These are phyloP conservation scores for Xenopus petersii DNA, from an alignment of 2,797 vertebrate genomes.

Conservation along the genomic window DNA sequence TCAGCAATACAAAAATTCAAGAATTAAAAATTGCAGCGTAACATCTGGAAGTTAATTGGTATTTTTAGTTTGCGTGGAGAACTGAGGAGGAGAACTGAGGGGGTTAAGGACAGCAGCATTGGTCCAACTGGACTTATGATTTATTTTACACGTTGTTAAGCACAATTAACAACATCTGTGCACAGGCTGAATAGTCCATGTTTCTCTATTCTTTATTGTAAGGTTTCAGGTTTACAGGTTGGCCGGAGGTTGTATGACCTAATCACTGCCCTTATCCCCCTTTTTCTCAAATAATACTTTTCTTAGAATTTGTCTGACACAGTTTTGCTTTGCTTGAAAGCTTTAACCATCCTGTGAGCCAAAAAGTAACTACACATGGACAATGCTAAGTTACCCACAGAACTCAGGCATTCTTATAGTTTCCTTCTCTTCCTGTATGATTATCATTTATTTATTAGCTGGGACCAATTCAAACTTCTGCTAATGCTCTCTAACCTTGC, in stretches of 20 bases:
- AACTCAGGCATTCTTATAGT: too few species aligned
- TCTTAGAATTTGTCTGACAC: not conserved
- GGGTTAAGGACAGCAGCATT: not conserved
- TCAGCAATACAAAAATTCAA: too few species aligned
- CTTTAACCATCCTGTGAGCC: not conserved
- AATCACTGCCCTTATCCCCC: not conserved
- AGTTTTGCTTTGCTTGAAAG: too few species aligned
- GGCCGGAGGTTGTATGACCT: slow-evolving; percentile 7
- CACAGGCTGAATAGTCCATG: not conserved
- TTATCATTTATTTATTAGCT: too few species aligned
- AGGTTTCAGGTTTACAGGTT: slow-evolving; percentile 7
- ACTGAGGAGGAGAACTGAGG: not conserved
- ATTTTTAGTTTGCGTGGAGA: not conserved
- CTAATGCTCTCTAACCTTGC: not conserved
- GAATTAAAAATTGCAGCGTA: not conserved
- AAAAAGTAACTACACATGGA: not conserved
- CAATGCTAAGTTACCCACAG: not conserved
- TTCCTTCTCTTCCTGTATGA: too few species aligned
- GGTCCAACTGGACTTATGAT: not conserved
- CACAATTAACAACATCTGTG: slow-evolving; percentile 1
- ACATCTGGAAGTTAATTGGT: not conserved
- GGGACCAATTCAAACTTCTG: not conserved
- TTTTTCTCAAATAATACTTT: not conserved
- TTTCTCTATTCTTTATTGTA: not conserved
- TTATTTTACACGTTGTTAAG: not conserved